Evolutionary conservation across 2,888 invertebrate species (phyloP), one percentile per base, ranked within the genome.

Genomic region (Druceiella hillmani): DNA sequence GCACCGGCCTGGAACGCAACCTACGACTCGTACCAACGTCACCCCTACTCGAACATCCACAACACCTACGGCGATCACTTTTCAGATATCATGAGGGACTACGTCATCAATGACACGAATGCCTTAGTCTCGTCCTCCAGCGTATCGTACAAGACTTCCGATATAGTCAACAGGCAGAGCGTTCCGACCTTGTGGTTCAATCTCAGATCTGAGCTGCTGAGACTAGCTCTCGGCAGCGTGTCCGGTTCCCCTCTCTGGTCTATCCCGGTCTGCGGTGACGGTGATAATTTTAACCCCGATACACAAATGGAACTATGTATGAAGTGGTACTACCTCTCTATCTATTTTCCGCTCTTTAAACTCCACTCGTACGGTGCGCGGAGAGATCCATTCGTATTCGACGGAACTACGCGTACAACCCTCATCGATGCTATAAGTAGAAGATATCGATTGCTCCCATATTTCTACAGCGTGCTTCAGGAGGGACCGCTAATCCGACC

Each of bases 311-410:
- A 57, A 9, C 54, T 81, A 3, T 86, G 85, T 45, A 56, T 80
- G 1, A 69, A 79, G 45, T 86, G 86, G 86, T 79, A 80, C 45
- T 70, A 80, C 56, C 69, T 81, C 4, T 78, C 78, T 0, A 73
- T 78, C 0, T 79, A 77, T 33, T 65, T 83, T 52, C 84, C 84
- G 0, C 56, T 78, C 48, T 63, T 78, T 17, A 65, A 71, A 43
- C 65, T 76, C 27, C 62, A 71, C 36, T 75, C 75, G 0, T 65
- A 61, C 40, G 10, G 47, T 3, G 54, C 58, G 17, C 43, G 52
- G 6, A 59, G 72, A 52, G 64, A 75, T 52, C 74, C 76, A 2
- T 42, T 62, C 3, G 62, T 64, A 11, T 70, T 78, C 35, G 50
- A 56, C 13, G 65, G 64, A 2, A 70, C 60, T 10, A 61, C 70